Evolutionary conservation across 2,888 invertebrate genomes (phyloP).

Genomic region (Apoda limacodes): DNA sequence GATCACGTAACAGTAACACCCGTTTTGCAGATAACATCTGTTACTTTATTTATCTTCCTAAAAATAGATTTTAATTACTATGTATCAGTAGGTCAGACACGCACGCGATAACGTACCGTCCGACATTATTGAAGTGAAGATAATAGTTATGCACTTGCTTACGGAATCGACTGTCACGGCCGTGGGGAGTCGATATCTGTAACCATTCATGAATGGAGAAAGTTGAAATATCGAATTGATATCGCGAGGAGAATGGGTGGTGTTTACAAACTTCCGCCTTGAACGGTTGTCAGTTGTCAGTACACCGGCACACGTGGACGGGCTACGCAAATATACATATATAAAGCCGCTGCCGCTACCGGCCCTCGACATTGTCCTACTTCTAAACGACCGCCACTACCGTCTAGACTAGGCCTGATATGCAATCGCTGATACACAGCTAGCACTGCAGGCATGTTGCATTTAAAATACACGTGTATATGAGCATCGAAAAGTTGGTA

Average conservation of each 20-base stretch:
- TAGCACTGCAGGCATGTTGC: slow-evolving; percentile 35
- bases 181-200: slow-evolving; percentile 38
- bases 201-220: slow-evolving; percentile 46
- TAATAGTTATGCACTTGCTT: slow-evolving; percentile 25
- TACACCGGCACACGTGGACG: slow-evolving; percentile 32
- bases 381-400: slow-evolving; percentile 30
- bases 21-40: slow-evolving; percentile 5
- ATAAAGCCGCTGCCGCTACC: too few relatives aligned
- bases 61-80: slow-evolving; percentile 22
- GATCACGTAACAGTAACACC: background rate
- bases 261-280: slow-evolving; percentile 67
- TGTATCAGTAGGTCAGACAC: slow-evolving; percentile 2
- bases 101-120: slow-evolving; percentile 5
- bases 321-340: slow-evolving; percentile 67
- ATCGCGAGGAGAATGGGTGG: slow-evolving; percentile 57
- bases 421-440: slow-evolving; percentile 45
- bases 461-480: too few relatives aligned
- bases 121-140: slow-evolving; percentile 3
- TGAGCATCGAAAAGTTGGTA: too few relatives aligned
- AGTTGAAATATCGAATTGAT: slow-evolving; percentile 43
- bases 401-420: slow-evolving; percentile 53
- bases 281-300: slow-evolving; percentile 51
- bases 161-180: slow-evolving; percentile 42
- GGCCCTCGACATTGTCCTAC: slow-evolving; percentile 64
- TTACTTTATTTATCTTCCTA: slow-evolving; percentile 3